phyloP scores from a whole-genome alignment of 2,888 invertebrate species.

The Dasysyrphus albostriatus region DNA sequence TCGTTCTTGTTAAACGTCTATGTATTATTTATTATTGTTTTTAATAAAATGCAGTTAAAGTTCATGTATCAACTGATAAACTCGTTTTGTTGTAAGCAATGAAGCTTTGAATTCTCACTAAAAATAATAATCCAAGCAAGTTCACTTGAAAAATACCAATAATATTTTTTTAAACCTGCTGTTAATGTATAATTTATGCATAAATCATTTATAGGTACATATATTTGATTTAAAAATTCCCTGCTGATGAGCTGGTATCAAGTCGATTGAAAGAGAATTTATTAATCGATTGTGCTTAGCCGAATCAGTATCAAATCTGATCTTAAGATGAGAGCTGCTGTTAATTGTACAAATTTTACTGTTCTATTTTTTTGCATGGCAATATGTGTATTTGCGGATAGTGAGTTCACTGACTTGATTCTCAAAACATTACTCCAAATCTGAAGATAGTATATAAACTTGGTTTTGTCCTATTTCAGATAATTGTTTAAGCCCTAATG shows the following conservation, averaged over 20 bases:
- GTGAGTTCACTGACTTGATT: constrained; percentile 22
- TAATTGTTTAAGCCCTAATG: constrained; percentile 68
- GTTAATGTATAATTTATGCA: background rate
- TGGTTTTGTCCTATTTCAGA: too few species aligned
- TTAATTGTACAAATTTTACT: background rate
- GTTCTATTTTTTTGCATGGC: background rate
- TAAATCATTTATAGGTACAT: too few species aligned
- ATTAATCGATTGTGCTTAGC: background rate
- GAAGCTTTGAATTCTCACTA: background rate
- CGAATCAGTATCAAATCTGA: constrained; percentile 36
- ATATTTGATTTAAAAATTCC: too few species aligned
- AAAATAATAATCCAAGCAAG: background rate
- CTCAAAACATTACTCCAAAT: too few species aligned
- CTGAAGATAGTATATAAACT: too few species aligned
- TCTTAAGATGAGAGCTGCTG: constrained; percentile 49
- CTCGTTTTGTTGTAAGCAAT: background rate
- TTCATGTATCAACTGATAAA: background rate
- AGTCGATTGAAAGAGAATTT: background rate
- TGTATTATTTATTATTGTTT: background rate
- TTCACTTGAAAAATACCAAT: background rate
- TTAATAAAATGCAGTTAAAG: background rate
- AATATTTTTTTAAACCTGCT: background rate
- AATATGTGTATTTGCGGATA: background rate
- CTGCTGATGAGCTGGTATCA: background rate
- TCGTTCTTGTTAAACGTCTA: too few species aligned